Percentiles rank a stretch among this genome's conserved stretches.
Evolutionary conservation across 1,140 invertebrate species (phyloP).

Genomic region (Cotesia chilonis): DNA sequence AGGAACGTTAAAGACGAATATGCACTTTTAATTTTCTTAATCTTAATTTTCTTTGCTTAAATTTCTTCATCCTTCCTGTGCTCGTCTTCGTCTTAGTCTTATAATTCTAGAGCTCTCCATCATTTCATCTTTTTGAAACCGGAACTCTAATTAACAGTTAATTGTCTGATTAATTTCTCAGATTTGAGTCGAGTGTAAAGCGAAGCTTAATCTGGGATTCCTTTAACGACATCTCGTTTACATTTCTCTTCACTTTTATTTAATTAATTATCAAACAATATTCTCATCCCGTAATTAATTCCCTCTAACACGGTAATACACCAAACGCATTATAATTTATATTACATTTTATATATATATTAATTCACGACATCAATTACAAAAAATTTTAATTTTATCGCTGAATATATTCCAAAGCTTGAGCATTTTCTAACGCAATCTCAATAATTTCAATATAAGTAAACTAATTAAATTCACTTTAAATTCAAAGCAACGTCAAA

Average conservation of each 20-base stretch:
- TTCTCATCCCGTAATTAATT: neutral
- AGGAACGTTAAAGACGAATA: neutral
- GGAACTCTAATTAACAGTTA: neutral
- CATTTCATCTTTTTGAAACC: neutral
- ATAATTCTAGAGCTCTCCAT: neutral
- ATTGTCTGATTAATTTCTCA: slow-evolving; percentile 26
- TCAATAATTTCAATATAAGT: no score
- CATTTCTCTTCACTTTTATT: slow-evolving; percentile 8
- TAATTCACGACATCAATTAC: no score
- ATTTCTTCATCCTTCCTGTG: neutral
- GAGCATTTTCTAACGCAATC: no score
- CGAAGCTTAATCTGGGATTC: slow-evolving; percentile 9
- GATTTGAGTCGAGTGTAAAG: neutral
- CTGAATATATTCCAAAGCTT: no score
- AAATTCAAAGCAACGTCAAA: no score
- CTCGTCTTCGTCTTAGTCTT: neutral
- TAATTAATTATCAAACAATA: slow-evolving; percentile 3
- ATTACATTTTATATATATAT: no score
- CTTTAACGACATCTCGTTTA: neutral
- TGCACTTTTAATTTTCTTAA: neutral
- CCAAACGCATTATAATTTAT: no score
- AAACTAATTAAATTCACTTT: no score
- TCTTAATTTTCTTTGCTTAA: neutral
- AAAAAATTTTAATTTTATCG: no score
- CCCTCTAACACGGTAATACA: neutral